These are phyloP conservation scores for Mercenaria mercenaria DNA, from an alignment of 1,140 invertebrate genomes.

Conservation along the genomic window DNA sequence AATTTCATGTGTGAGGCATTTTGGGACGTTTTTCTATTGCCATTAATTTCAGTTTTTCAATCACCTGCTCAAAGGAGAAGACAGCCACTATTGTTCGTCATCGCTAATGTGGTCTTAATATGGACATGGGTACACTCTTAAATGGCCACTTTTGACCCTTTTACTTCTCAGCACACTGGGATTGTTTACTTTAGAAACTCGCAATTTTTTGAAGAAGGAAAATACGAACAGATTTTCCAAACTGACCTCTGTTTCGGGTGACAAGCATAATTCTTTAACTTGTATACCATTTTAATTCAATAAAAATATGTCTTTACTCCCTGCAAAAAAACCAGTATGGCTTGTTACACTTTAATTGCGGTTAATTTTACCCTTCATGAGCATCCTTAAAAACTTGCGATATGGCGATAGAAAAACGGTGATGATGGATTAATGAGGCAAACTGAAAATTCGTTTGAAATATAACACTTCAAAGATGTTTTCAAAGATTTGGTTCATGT, in stretches of 20 bases:
- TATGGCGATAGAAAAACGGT: constrained; percentile 18
- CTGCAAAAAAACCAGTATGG: neutral
- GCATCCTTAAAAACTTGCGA: neutral
- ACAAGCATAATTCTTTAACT: neutral
- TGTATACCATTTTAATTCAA: constrained; percentile 11
- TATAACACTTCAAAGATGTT: constrained; percentile 37
- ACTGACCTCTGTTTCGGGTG: constrained; percentile 17
- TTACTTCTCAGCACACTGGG: constrained; percentile 27
- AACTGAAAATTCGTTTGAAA: constrained; percentile 28
- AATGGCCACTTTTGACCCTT: constrained; percentile 46
- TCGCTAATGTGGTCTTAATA: constrained; percentile 54
- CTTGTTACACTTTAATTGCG: constrained; percentile 35
- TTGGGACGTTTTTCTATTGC: constrained; percentile 41
- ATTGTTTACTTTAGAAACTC: constrained; percentile 19
- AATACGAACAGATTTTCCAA: neutral
- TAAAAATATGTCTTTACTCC: neutral
- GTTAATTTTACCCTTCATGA: constrained; percentile 42
- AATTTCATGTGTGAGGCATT: constrained; percentile 3
- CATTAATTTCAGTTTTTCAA: constrained; percentile 53
- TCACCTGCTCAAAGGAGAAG: constrained; percentile 31
- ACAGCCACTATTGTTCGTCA: constrained; percentile 22
- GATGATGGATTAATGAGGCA: constrained; percentile 39
- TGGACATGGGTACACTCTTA: constrained; percentile 49
- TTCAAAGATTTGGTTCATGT: neutral
- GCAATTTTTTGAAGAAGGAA: neutral